Percentiles rank a stretch among this genome's conserved stretches.
phyloP scores from a whole-genome alignment of 2,888 invertebrate species.

The Mesoligia furuncula region DNA sequence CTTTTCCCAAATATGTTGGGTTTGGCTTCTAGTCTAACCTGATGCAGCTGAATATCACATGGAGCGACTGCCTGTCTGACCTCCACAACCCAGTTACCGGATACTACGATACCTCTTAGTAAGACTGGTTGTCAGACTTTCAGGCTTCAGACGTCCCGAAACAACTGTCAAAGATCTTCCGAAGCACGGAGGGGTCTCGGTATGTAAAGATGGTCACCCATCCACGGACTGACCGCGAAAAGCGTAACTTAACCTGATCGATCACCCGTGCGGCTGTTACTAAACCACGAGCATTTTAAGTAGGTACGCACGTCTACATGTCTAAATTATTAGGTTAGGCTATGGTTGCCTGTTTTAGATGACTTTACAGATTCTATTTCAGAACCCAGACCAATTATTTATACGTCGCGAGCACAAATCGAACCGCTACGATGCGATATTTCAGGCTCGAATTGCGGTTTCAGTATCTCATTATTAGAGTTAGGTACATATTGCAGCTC shows the following conservation, averaged over 20 bases:
- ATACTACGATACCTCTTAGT: too few relatives aligned
- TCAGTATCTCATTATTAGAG: constrained; percentile 10
- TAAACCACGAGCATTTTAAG: too few relatives aligned
- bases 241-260: neutral
- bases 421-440: constrained; percentile 16
- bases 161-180: neutral
- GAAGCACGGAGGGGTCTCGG: neutral
- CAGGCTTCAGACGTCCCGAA: neutral
- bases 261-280: neutral
- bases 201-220: neutral
- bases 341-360: neutral
- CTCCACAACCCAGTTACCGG: neutral
- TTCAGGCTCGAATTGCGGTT: constrained; percentile 21
- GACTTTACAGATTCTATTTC: neutral
- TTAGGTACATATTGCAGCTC: neutral
- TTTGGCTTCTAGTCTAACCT: neutral
- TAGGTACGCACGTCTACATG: neutral
- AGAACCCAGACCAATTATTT: constrained; percentile 16
- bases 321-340: neutral
- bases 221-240: neutral
- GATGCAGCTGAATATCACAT: neutral
- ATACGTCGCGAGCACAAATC: constrained; percentile 28
- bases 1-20: neutral
- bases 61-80: neutral
- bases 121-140: neutral